A percentile compares a stretch with the other conserved stretches of the same genome.
Conservation (phyloP, 2,888 invertebrate species). For the Caenorhabditis uteleia region DNA sequence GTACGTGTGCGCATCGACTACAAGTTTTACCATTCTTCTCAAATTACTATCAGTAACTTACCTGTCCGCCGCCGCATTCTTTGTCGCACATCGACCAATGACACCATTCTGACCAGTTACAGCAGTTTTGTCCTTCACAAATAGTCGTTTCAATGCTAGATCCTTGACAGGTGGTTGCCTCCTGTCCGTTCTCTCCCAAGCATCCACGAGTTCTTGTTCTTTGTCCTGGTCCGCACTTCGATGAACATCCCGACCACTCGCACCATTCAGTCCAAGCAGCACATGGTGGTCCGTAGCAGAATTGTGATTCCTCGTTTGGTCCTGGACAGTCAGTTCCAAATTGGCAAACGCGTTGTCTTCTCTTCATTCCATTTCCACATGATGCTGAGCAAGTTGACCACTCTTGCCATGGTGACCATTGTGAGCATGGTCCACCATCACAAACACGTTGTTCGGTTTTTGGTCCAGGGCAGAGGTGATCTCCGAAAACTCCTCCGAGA, state of each 20-base stretch:
- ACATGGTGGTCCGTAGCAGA: slow-evolving; percentile 63
- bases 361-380: slow-evolving; percentile 59
- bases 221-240: slow-evolving; percentile 59
- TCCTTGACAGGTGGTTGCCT: slow-evolving; percentile 58
- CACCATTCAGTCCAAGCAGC: slow-evolving; percentile 61
- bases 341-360: slow-evolving; percentile 56
- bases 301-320: slow-evolving; percentile 49
- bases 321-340: slow-evolving; percentile 63
- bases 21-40: background rate
- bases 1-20: slow-evolving; percentile 49
- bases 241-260: slow-evolving; percentile 56
- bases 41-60: background rate
- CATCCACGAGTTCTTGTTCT: slow-evolving; percentile 56
- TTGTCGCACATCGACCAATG: slow-evolving; percentile 61
- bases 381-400: slow-evolving; percentile 57
- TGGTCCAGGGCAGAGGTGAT: slow-evolving; percentile 53
- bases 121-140: slow-evolving; percentile 58
- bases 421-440: slow-evolving; percentile 54
- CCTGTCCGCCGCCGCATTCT: slow-evolving; percentile 60
- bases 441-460: slow-evolving; percentile 47
- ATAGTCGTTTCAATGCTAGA: slow-evolving; percentile 48
- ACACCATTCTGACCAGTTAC: slow-evolving; percentile 63
- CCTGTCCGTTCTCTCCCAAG: slow-evolving; percentile 48
- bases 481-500: slow-evolving; percentile 53
- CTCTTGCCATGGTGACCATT: slow-evolving; percentile 60